A percentile compares a stretch with the other conserved stretches of the same genome.
Evolutionary conservation across 1,140 invertebrate species (phyloP).

Genomic region (Cyphomyrmex costatus): DNA sequence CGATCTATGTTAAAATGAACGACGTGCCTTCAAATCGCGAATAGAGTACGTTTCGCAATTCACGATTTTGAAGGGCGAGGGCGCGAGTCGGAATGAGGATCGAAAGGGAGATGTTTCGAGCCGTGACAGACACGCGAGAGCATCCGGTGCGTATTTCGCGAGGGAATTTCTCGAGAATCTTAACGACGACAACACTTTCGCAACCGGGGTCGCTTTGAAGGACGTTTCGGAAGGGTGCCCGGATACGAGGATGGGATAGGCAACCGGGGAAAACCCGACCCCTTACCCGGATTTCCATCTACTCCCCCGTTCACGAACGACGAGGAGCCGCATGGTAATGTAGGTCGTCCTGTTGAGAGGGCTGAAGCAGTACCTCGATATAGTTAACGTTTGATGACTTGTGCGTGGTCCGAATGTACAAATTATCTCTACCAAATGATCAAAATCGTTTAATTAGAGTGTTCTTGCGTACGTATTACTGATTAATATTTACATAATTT

Average conservation of each 20-base stretch:
- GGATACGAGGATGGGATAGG: slow-evolving; percentile 52
- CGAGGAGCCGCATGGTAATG: slow-evolving; percentile 72
- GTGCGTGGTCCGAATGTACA: slow-evolving; percentile 75
- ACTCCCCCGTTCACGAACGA: slow-evolving; percentile 41
- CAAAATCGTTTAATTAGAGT: slow-evolving; percentile 47
- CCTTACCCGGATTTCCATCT: slow-evolving; percentile 59
- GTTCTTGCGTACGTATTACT: neutral
- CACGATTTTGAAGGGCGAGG: slow-evolving; percentile 20
- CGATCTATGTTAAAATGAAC: slow-evolving; percentile 48
- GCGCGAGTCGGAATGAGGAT: slow-evolving; percentile 55
- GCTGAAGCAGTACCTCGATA: slow-evolving; percentile 59
- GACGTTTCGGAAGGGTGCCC: slow-evolving; percentile 50
- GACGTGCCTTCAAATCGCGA: slow-evolving; percentile 48
- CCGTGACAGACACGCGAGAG: slow-evolving; percentile 65
- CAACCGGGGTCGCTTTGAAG: slow-evolving; percentile 52
- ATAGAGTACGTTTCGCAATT: slow-evolving; percentile 60
- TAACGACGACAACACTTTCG: slow-evolving; percentile 66
- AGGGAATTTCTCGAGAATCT: slow-evolving; percentile 67
- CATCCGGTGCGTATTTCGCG: slow-evolving; percentile 64
- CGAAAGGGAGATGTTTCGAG: slow-evolving; percentile 62
- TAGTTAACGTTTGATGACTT: slow-evolving; percentile 78
- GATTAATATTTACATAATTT: neutral
- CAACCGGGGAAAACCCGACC: slow-evolving; percentile 54
- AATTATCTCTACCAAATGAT: slow-evolving; percentile 63
- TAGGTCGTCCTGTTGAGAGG: slow-evolving; percentile 71